Evolutionary conservation across 2,888 invertebrate species (phyloP).

Genomic region (Lasioglossum figueresi): DNA sequence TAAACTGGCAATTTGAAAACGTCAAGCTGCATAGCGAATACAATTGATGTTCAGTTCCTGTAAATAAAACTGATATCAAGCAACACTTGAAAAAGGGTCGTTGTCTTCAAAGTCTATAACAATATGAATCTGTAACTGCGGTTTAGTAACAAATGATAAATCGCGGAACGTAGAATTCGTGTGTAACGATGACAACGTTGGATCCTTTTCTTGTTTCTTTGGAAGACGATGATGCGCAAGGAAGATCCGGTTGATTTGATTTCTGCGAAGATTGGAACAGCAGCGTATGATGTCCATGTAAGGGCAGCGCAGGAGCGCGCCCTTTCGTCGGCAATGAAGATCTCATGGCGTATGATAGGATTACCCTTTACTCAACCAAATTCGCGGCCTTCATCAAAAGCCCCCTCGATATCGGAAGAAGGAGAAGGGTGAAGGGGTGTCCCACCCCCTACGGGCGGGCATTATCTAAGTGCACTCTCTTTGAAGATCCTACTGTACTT

Average conservation of each 20-base stretch:
- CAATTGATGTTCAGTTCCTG: too few species aligned
- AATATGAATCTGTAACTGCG: background rate
- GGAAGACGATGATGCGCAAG: conserved; percentile 8
- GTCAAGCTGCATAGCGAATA: too few species aligned
- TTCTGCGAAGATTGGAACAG: conserved; percentile 44
- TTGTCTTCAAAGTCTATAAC: too few species aligned
- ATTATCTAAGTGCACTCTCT: conserved; percentile 84
- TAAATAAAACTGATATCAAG: too few species aligned
- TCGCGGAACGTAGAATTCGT: background rate
- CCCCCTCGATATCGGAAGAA: conserved; percentile 77
- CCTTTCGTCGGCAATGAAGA: conserved; percentile 72
- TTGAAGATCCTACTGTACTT: conserved; percentile 81
- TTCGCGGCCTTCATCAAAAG: conserved; percentile 84
- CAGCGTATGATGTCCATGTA: conserved; percentile 39
- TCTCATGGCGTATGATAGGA: conserved; percentile 83
- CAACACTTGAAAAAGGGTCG: background rate
- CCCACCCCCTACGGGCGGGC: conserved; percentile 75
- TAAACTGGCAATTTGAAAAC: too few species aligned
- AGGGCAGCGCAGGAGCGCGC: conserved; percentile 50
- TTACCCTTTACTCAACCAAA: conserved; percentile 84
- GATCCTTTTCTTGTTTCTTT: background rate
- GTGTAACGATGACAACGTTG: background rate
- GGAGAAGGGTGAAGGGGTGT: conserved; percentile 53
- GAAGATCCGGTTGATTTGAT: conserved; percentile 36
- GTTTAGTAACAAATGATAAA: background rate